Percentiles rank a stretch among this genome's conserved stretches.
Evolutionary conservation across 2,113 vertebrate genomes (phyloP).

Genomic region (Psittacus erithacus): DNA sequence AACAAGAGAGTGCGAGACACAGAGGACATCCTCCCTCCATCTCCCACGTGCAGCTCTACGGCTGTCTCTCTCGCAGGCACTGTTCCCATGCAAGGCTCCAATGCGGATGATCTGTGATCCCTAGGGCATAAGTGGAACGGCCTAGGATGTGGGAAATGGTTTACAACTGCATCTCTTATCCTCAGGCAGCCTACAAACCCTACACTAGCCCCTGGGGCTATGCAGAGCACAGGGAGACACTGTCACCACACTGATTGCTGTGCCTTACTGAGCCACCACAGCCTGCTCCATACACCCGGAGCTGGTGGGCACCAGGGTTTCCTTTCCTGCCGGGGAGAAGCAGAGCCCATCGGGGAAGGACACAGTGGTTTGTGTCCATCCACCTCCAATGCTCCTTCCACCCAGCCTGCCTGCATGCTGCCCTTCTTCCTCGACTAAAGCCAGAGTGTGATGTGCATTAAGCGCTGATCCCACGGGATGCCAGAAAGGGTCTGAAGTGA

Average conservation of each 20-base stretch:
- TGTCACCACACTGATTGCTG: not conserved
- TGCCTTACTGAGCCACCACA: not conserved
- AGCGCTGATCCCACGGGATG: accelerated
- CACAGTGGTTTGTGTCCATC: not conserved
- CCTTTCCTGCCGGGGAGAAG: not conserved
- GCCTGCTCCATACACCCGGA: not conserved
- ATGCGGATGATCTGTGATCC: not conserved
- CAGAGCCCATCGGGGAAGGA: accelerated
- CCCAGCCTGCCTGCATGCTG: accelerated
- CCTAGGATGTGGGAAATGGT: not conserved
- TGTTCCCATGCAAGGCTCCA: not conserved
- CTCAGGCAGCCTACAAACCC: not conserved
- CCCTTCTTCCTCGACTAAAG: not conserved
- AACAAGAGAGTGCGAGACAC: not conserved
- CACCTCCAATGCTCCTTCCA: not conserved
- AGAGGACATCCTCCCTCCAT: not conserved
- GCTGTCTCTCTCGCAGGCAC: not conserved
- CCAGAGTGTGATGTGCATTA: accelerated
- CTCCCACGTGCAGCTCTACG: not conserved
- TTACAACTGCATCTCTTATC: not conserved
- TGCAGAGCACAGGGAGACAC: not conserved
- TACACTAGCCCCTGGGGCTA: not conserved
- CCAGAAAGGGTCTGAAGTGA: not conserved
- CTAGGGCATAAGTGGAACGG: not conserved
- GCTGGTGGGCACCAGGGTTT: not conserved